phyloP scores from a whole-genome alignment of 2,888 invertebrate species.

The Fragum whitleyi region DNA sequence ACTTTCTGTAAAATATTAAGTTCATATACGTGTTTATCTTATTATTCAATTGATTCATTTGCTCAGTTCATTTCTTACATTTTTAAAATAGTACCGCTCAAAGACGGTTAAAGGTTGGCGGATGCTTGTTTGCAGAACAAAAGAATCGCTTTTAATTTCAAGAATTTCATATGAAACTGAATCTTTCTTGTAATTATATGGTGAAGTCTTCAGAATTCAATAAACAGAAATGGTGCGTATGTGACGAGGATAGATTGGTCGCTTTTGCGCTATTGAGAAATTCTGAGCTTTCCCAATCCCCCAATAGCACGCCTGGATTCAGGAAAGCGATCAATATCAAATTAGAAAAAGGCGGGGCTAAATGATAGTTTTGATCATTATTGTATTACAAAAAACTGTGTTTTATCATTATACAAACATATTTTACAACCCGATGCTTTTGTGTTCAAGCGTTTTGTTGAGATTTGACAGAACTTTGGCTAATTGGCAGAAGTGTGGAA shows the following conservation, averaged over 20 bases:
- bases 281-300: background rate
- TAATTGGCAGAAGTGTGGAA: slow-evolving; percentile 29
- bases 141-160: background rate
- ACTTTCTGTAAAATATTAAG: too few relatives aligned
- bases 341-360: slow-evolving; percentile 56
- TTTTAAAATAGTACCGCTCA: too few relatives aligned
- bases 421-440: slow-evolving; percentile 40
- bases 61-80: too few relatives aligned
- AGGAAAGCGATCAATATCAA: slow-evolving; percentile 50
- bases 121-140: slow-evolving; percentile 23
- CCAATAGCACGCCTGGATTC: slow-evolving; percentile 43
- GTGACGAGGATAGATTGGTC: slow-evolving; percentile 16
- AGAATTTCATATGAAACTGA: slow-evolving; percentile 1
- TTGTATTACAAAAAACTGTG: slow-evolving; percentile 55
- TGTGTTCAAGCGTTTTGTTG: slow-evolving; percentile 17
- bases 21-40: too few relatives aligned
- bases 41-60: too few relatives aligned
- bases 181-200: slow-evolving; percentile 13
- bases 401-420: slow-evolving; percentile 54
- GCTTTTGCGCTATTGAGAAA: background rate
- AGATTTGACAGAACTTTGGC: slow-evolving; percentile 12
- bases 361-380: slow-evolving; percentile 31
- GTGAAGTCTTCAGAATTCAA: slow-evolving; percentile 5
- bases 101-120: background rate
- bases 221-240: slow-evolving; percentile 14